phyloP scores from a whole-genome alignment of 2,797 vertebrate species.

The Alca torda region DNA sequence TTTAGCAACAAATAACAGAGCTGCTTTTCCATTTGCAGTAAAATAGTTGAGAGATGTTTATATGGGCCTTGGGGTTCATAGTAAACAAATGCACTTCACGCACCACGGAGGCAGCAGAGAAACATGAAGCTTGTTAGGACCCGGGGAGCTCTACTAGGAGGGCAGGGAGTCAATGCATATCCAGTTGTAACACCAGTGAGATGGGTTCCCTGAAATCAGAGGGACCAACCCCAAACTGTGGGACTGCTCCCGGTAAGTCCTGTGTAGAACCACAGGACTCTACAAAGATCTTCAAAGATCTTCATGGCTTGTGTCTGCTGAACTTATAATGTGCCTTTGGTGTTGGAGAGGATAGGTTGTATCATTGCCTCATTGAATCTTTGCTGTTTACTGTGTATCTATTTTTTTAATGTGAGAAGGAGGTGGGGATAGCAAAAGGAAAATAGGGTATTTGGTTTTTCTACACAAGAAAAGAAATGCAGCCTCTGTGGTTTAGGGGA shows the following conservation, averaged over 20 bases:
- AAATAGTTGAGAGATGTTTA: constrained; percentile 59
- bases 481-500: not conserved
- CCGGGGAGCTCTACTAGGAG: not conserved
- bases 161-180: not conserved
- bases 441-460: not conserved
- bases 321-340: not conserved
- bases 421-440: not conserved
- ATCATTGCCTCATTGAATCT: not conserved
- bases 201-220: not conserved
- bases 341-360: not conserved
- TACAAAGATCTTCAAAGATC: not conserved
- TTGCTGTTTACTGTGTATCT: not conserved
- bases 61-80: constrained; percentile 53
- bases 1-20: constrained; percentile 66
- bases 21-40: constrained; percentile 65
- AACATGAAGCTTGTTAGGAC: not conserved
- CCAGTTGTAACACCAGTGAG: not conserved
- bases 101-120: not conserved
- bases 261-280: not conserved
- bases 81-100: constrained; percentile 37
- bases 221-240: not conserved
- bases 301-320: not conserved
- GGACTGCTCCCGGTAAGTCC: not conserved
- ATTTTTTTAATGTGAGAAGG: not conserved
- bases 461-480: not conserved